These are phyloP conservation scores for Cistogaster globosa DNA, from an alignment of 2,888 invertebrate species.

Conservation along the genomic window DNA sequence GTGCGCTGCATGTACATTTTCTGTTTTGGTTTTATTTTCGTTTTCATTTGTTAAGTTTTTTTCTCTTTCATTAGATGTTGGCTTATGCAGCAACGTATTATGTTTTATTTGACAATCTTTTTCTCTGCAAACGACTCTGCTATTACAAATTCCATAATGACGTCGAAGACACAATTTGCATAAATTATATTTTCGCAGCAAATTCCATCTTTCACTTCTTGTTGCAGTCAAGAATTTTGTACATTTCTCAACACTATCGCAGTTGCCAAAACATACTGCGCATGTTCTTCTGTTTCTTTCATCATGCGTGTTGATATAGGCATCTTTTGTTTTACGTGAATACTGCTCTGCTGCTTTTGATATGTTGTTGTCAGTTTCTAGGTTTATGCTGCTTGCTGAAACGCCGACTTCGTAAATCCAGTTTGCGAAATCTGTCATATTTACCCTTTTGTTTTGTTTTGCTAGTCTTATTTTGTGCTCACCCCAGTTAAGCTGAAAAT, in stretches of 20 bases:
- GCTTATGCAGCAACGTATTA: not conserved
- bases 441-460: not conserved
- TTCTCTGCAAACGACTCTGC: not conserved
- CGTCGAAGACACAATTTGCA: not conserved
- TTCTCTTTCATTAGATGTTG: not conserved
- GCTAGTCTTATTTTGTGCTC: not conserved
- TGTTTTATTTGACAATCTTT: slow-evolving; percentile 1
- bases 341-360: not conserved
- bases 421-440: not conserved
- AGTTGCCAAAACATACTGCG: not conserved
- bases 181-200: not conserved
- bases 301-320: not conserved
- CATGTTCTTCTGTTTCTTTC: not conserved
- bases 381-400: not conserved
- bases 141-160: slow-evolving; percentile 5
- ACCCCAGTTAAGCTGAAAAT: not conserved
- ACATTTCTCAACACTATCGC: not conserved
- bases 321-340: not conserved
- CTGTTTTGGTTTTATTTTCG: not conserved
- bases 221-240: not conserved
- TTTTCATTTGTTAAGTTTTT: not conserved
- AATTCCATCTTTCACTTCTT: not conserved
- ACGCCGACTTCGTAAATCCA: not conserved
- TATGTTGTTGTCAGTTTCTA: not conserved
- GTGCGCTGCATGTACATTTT: slow-evolving; percentile 7